These are phyloP conservation scores for Nicator chloris DNA, from an alignment of 2,113 vertebrate species.

Conservation along the genomic window DNA sequence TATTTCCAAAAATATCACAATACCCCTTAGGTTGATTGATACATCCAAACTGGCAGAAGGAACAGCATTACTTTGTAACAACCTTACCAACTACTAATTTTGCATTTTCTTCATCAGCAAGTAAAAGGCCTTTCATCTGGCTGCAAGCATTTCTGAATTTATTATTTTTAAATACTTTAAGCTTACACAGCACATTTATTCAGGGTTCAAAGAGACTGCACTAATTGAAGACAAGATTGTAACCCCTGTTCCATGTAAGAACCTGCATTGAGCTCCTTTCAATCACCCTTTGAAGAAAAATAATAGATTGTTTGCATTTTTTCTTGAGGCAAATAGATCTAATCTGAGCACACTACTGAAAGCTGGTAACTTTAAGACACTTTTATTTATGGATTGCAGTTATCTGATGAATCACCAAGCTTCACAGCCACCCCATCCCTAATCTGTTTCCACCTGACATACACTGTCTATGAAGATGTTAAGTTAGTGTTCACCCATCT, in stretches of 20 bases:
- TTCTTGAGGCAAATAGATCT: conserved; percentile 42
- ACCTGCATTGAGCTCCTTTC: neutral
- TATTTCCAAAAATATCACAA: neutral
- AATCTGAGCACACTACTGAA: neutral
- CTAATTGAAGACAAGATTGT: conserved; percentile 24
- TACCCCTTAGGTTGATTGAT: neutral
- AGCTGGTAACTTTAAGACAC: neutral
- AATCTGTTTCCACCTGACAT: neutral
- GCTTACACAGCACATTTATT: conserved; percentile 29
- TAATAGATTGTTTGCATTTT: neutral
- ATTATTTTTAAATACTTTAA: conserved; percentile 41
- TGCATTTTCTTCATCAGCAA: conserved; percentile 20
- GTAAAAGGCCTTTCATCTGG: conserved; percentile 38
- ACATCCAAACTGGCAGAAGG: neutral
- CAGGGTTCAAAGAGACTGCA: conserved; percentile 14
- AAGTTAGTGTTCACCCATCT: neutral
- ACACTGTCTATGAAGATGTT: neutral
- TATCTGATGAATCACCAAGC: neutral
- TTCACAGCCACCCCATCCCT: neutral
- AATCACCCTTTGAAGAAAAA: conserved; percentile 11
- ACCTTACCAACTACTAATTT: neutral
- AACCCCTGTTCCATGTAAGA: neutral
- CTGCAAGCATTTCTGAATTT: neutral
- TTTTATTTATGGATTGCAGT: neutral
- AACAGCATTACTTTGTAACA: neutral